Evolutionary conservation across 92 coral and sea anemone genomes (phyloP).

Genomic region (Pocillopora meandrina): DNA sequence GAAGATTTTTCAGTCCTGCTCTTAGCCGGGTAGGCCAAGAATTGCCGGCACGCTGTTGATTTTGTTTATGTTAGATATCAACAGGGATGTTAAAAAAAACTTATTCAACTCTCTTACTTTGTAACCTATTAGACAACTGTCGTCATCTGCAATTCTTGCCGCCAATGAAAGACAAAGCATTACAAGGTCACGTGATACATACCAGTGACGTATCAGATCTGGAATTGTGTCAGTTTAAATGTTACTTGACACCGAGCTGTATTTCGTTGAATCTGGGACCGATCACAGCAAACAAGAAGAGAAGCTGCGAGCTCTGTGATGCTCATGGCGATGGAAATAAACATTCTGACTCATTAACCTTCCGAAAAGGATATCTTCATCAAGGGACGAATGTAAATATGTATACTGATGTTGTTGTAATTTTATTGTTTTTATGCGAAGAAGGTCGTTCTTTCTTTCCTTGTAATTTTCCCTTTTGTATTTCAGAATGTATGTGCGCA

Average conservation of each 20-base stretch:
- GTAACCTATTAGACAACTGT: not conserved
- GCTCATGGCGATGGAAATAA: not conserved
- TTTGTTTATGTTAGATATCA: too few relatives aligned
- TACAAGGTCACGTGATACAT: not conserved
- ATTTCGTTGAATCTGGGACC: not conserved
- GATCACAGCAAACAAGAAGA: not conserved
- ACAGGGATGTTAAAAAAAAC: too few relatives aligned
- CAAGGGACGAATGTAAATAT: not conserved
- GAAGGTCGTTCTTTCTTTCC: not conserved
- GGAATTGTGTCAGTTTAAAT: not conserved
- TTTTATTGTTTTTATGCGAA: not conserved
- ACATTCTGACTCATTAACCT: not conserved
- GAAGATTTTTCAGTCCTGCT: too few relatives aligned
- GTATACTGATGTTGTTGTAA: too few relatives aligned
- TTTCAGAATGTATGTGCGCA: not conserved
- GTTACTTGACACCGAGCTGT: not conserved
- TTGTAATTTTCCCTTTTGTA: not conserved
- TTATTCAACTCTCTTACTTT: not conserved
- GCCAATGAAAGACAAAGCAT: not conserved
- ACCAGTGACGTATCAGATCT: not conserved
- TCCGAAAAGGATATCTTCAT: not conserved
- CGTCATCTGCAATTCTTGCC: not conserved
- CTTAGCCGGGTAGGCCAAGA: too few relatives aligned
- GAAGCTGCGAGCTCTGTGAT: not conserved
- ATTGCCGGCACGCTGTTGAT: too few relatives aligned